Base-by-base conservation (phyloP, 2,113 vertebrate genomes). In the Hylia prasina region DNA sequence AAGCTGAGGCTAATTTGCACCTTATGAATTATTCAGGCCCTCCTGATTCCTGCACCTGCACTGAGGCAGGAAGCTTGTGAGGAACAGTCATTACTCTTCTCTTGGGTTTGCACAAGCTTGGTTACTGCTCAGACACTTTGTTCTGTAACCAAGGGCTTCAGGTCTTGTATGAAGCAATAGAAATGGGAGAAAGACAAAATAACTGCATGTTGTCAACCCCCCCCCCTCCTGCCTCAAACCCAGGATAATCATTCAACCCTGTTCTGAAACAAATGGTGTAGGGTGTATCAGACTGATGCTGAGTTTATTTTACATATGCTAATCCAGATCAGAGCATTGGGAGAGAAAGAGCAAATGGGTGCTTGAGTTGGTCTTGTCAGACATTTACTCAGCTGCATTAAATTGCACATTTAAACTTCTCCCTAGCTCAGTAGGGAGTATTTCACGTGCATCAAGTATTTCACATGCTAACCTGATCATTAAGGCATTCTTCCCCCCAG, bases 21-120 rank as follows among this genome's bases (percentile, higher is more conserved):
- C 63, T 86, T 92, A 98, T 98, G 96, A 96, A 98, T 98, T 98
- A 98, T 98, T 98, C 97, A 98, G 91, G 92, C 45, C 9, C 95
- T 96, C 94, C 97, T 93, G 97, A 97, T 97, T 97, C 93, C 94
- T 97, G 98, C 98, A 98, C 98, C 98, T 98, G 98, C 97, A 98
- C 92, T 11, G 11, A 97, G 95, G 96, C 98, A 97, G 97, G 97
- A 98, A 97, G 97, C 97, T 97, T 91, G 87, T 4, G 13, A 94
- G 96, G 85, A 96, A 92, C 47, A 89, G 92, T 97, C 97, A 97
- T 97, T 96, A 96, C 96, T 96, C 94, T 97, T 96, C 97, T 90
- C 83, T 73, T 72, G 93, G 96, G 95, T 93, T 94, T 96, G 95
- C 75, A 87, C 84, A 90, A 95, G 89, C 95, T 95, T 48, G 11